Evolutionary conservation across 2,797 vertebrate genomes (phyloP), one percentile per base, ranked within the genome.

Genomic region (Xenentodon cancila): DNA sequence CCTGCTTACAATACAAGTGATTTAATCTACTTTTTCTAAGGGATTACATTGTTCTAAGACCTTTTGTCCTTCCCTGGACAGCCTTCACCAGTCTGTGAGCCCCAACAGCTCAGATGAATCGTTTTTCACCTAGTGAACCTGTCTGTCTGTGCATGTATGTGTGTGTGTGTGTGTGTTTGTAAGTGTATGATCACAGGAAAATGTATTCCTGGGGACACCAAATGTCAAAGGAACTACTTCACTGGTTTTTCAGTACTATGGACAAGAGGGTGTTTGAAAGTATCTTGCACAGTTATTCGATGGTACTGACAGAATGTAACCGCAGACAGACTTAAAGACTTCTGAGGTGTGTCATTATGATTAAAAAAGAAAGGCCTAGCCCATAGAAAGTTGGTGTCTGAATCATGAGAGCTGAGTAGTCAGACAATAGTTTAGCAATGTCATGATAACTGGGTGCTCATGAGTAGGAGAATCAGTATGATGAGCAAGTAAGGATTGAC

Each of bases 1-100:
- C 12, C 32, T 47, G 21, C 21, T 42, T 45, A 60, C 9, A 46
- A 42, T 9, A 53, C 16, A 25, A 42, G 27, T 32, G 2, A 61
- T 62, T 70, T 45, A 64, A 66, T 43, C 16, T 20, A 13, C 51
- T 40, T 54, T n/a, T 17, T 68, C 15, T 44, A 13, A 6, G 43
- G 37, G 71, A 65, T 70, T 67, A 30, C 62, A 75, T 51, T 0
- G 42, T 48, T 77, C 30, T 20, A 62, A 68, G 63, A 75, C 51
- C 50, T 59, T 68, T 62, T 48, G 12, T 32, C 21, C 25, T 11
- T 16, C 42, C 4, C 9, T 19, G 1, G n/a, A 48, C 20, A 9
- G 50, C 37, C 19, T 46, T 49, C 9, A 53, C 53, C 15, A 64
- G 44, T 71, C 58, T 3, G 15, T 53, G 8, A 67, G 51, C 19